A percentile compares a stretch with the other conserved stretches of the same genome.
phyloP scores from a whole-genome alignment of 2,113 vertebrate genomes.

The Anguilla rostrata region DNA sequence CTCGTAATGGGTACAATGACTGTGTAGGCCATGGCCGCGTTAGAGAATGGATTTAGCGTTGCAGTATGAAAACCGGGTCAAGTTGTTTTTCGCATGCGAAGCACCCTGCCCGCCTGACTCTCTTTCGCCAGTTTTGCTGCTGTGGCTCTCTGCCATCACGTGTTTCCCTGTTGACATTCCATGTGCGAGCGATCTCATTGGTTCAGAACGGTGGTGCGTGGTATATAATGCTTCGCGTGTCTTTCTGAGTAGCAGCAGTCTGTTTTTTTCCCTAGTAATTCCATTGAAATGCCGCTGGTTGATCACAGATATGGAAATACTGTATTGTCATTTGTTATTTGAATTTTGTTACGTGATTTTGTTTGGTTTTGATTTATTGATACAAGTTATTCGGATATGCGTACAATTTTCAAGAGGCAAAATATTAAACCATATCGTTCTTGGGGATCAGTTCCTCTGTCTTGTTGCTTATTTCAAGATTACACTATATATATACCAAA shows the following conservation, averaged over 20 bases:
- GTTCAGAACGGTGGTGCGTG: not conserved
- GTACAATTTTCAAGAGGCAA: not conserved
- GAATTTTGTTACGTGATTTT: not conserved
- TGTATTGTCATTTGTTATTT: not conserved
- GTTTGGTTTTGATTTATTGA: not conserved
- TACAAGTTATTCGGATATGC: not conserved
- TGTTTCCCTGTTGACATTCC: conserved; percentile 54
- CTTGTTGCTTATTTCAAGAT: not conserved
- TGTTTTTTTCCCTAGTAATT: not conserved
- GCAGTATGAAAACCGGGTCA: not conserved
- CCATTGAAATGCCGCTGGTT: not conserved
- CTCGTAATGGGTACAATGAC: not conserved
- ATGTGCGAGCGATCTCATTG: conserved; percentile 19
- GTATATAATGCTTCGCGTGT: not conserved
- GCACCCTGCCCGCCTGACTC: not conserved
- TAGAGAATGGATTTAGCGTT: not conserved
- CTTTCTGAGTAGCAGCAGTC: conserved; percentile 32
- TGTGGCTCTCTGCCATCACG: conserved; percentile 25
- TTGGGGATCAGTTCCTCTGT: not conserved
- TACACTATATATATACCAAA: not conserved
- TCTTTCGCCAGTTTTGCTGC: conserved; percentile 29
- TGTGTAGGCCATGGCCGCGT: not conserved
- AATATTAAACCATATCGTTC: not conserved
- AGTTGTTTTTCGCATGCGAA: not conserved
- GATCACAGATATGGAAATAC: not conserved